These are phyloP conservation scores for Andrena camellia DNA, from an alignment of 2,888 invertebrate genomes.

Conservation along the genomic window DNA sequence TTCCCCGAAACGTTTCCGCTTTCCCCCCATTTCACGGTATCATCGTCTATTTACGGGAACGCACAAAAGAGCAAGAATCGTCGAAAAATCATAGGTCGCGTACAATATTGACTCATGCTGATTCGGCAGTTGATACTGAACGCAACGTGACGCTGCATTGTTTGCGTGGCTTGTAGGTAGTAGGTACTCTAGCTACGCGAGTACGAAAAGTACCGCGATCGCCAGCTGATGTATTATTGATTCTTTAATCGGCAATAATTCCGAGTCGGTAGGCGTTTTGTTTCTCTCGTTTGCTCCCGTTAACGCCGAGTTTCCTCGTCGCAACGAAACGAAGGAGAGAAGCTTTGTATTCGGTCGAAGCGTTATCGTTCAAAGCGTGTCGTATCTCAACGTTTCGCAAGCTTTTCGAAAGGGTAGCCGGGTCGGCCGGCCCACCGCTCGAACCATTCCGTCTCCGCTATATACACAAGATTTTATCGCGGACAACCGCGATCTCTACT, in stretches of 20 bases:
- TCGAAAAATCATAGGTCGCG: neutral
- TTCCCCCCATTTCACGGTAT: neutral
- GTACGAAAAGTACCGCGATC: too few relatives aligned
- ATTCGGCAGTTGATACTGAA: too few relatives aligned
- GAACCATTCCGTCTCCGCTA: slow-evolving; percentile 4
- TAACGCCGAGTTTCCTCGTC: neutral
- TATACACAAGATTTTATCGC: too few relatives aligned
- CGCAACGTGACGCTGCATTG: too few relatives aligned
- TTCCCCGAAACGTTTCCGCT: too few relatives aligned
- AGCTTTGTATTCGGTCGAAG: neutral
- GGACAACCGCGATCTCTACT: too few relatives aligned
- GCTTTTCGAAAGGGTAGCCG: slow-evolving; percentile 1
- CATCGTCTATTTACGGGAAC: neutral
- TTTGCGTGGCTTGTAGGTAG: too few relatives aligned
- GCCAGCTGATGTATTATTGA: too few relatives aligned
- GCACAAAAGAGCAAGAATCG: neutral
- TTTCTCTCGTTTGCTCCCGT: neutral
- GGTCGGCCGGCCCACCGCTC: neutral
- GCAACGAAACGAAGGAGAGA: neutral
- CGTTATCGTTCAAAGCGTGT: neutral
- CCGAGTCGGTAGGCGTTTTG: too few relatives aligned
- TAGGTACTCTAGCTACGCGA: too few relatives aligned
- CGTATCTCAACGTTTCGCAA: neutral
- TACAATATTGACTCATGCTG: too few relatives aligned
- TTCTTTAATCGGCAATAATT: too few relatives aligned